phyloP scores from a whole-genome alignment of 2,113 vertebrate species.

The Seriola rivoliana region DNA sequence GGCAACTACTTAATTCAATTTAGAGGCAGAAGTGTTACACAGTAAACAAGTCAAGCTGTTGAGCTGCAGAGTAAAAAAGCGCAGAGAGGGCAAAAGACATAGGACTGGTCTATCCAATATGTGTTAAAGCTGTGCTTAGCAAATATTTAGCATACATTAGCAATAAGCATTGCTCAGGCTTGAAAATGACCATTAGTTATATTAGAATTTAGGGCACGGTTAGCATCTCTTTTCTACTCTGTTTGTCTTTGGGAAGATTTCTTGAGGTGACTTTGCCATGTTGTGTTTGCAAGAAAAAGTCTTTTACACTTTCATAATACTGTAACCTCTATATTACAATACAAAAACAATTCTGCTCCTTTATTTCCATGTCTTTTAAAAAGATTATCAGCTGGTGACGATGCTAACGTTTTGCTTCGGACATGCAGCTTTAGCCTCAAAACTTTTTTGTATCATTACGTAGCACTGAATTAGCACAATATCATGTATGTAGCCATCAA shows the following conservation, averaged over 20 bases:
- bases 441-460: neutral
- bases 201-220: neutral
- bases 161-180: neutral
- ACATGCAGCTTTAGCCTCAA: neutral
- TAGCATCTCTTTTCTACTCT: neutral
- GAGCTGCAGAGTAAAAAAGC: constrained; percentile 6
- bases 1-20: constrained; percentile 46
- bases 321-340: neutral
- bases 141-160: neutral
- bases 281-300: neutral
- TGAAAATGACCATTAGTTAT: neutral
- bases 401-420: neutral
- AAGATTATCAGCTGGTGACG: no score
- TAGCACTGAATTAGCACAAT: neutral
- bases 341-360: neutral
- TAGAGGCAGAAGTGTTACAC: constrained; percentile 46
- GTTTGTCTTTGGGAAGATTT: neutral
- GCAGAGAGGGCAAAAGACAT: constrained; percentile 7
- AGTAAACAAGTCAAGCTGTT: constrained; percentile 58
- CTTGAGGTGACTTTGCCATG: neutral
- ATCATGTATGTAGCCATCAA: neutral
- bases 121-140: neutral
- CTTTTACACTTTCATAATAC: neutral
- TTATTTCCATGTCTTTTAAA: neutral
- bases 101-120: neutral